Conservation (phyloP, 2,797 vertebrate genomes). For the Alcedo atthis region DNA sequence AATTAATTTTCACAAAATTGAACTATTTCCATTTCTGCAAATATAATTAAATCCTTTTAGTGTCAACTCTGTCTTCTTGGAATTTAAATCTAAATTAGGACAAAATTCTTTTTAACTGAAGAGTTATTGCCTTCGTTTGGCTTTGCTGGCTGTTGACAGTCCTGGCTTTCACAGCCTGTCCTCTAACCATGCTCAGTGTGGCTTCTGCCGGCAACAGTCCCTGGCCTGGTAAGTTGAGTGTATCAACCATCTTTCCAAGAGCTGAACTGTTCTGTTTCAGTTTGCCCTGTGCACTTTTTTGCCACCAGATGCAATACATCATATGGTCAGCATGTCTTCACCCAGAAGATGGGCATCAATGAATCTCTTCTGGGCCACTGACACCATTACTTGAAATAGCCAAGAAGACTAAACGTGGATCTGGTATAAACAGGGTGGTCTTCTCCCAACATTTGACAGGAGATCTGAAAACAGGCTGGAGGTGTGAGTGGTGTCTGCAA, state of each 20-base stretch:
- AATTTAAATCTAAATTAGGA: slow-evolving; percentile 61
- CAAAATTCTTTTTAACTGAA: neutral
- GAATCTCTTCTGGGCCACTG: neutral
- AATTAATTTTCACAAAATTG: slow-evolving; percentile 15
- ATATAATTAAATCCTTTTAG: slow-evolving; percentile 10
- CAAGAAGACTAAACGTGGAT: neutral
- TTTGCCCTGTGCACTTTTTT: neutral
- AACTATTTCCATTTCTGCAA: slow-evolving; percentile 46
- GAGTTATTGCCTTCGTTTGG: neutral
- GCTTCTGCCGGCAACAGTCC: neutral
- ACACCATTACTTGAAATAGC: neutral
- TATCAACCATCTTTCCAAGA: neutral
- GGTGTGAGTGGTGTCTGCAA: neutral
- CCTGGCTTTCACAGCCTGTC: neutral
- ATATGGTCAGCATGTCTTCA: neutral
- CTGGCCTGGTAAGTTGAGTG: neutral
- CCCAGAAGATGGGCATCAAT: neutral
- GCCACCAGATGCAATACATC: neutral
- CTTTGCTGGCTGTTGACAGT: neutral
- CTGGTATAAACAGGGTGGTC: neutral
- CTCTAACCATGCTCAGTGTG: neutral
- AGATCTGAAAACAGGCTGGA: neutral
- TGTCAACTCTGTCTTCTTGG: neutral
- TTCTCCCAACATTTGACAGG: neutral
- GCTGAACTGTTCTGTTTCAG: neutral